Evolutionary conservation across 1,140 invertebrate species (phyloP), one percentile per base, ranked within the genome.

Genomic region (Matsumurasca onukii): DNA sequence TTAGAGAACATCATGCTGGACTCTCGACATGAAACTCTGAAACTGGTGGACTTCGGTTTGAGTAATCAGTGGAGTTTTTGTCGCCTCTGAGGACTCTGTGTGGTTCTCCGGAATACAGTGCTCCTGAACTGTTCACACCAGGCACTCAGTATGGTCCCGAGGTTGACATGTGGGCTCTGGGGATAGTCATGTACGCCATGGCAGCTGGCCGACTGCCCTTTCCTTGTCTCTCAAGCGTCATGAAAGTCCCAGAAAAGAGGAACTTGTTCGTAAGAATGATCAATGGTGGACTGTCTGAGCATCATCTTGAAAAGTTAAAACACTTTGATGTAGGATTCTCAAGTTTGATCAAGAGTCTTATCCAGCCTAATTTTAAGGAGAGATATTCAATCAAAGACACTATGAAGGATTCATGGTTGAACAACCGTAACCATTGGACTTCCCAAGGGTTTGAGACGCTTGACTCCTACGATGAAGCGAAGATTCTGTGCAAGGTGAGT

Each of bases 1-100:
- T 89, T 90, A 87, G 88, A 91, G 76, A 91, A 91, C 74, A 86
- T 91, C 30, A 88, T 90, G 84, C 75, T 90, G 71, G 86, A 84
- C 63, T 81, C 83, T 15, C 78, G 78, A 59, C 86, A 86, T 70
- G 84, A 85, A 71, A 85, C 84, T 72, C 84, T 90, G 67, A 90
- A 89, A 80, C 85, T 91, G 63, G 86, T 89, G n/a, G 87, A 91
- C 82, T 91, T 91, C 79, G 89, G 89, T 20, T 75, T 91, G 55
- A 89, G 88, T 73, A 90, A 90, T 74, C 75, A 84, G 17, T 89
- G 84, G 77, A 79, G 77, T 25, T 76, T 80, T 17, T 79, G 22
- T 81, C 82, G 17, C 80, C 82, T 29, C 79, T 91, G 73, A 82
- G 83, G 69, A 91, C 89, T 0, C 87, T 89, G 70, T 91, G 89